These are phyloP conservation scores for Globia sparganii DNA, from an alignment of 2,888 invertebrate genomes.

Conservation along the genomic window DNA sequence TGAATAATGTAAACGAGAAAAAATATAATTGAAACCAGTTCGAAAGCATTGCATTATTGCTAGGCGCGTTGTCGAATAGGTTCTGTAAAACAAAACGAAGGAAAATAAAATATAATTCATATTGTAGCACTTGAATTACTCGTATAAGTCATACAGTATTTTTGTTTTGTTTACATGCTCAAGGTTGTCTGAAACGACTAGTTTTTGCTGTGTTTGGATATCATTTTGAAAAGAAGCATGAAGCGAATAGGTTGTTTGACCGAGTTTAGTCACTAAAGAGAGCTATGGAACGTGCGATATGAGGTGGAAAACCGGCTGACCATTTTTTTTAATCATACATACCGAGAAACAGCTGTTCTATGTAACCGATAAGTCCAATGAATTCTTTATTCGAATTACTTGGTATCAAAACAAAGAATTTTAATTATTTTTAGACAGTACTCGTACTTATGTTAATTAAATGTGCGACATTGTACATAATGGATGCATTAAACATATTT, in stretches of 20 bases:
- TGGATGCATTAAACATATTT: not conserved
- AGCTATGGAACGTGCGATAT: not conserved
- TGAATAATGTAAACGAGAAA: conserved; percentile 51
- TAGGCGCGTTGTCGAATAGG: conserved; percentile 20
- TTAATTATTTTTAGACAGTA: not conserved
- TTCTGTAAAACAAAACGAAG: conserved; percentile 16
- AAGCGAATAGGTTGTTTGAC: conserved; percentile 1
- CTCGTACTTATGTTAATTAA: not conserved
- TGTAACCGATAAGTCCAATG: not conserved
- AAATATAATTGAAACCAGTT: conserved; percentile 40
- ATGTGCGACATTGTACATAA: not conserved
- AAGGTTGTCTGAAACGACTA: conserved; percentile 58
- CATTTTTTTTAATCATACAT: conserved; percentile 1
- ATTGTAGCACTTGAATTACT: conserved; percentile 15
- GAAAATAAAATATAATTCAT: conserved; percentile 33
- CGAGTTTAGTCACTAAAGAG: not conserved
- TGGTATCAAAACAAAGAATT: not conserved
- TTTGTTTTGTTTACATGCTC: conserved; percentile 64
- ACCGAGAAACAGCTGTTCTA: not conserved
- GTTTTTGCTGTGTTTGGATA: conserved; percentile 33
- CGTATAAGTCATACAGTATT: conserved; percentile 38
- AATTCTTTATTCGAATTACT: conserved; percentile 22
- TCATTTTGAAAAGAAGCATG: conserved; percentile 24
- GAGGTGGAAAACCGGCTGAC: conserved; percentile 17
- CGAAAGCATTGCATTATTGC: conserved; percentile 38